Evolutionary conservation across 2,113 vertebrate genomes (phyloP).

Genomic region (Todiramphus chloris): DNA sequence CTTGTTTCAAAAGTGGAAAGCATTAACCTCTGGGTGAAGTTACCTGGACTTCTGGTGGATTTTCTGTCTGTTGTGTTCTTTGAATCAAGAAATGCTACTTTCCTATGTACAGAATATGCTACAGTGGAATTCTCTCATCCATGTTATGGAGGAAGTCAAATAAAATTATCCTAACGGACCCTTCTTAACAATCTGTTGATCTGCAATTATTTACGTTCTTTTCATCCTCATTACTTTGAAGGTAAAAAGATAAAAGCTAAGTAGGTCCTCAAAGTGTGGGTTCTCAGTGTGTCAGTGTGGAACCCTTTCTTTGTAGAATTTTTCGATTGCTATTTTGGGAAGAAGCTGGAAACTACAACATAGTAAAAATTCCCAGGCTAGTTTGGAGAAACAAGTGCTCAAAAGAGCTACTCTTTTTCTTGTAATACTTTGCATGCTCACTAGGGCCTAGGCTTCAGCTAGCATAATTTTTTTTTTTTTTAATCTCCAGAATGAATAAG

Average conservation of each 20-base stretch:
- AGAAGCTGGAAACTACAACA: fast-evolving
- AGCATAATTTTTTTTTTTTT: not conserved
- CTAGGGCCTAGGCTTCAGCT: not conserved
- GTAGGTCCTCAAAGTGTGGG: not conserved
- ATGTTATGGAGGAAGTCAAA: not conserved
- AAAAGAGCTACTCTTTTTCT: not conserved
- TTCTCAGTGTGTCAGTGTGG: not conserved
- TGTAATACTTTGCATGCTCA: not conserved
- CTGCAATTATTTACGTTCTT: not conserved
- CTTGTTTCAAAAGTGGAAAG: not conserved
- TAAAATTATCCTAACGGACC: not conserved
- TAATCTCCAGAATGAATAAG: not conserved
- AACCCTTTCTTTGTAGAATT: not conserved
- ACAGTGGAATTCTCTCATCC: not conserved
- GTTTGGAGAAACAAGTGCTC: not conserved
- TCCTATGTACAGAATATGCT: not conserved
- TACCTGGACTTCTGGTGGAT: not conserved
- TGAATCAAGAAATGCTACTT: not conserved
- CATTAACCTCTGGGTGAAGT: not conserved
- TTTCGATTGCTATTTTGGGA: not conserved
- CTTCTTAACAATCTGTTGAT: not conserved
- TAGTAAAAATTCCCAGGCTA: not conserved
- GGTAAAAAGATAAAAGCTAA: not conserved
- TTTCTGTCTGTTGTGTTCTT: not conserved
- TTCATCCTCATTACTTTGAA: not conserved